Base-by-base conservation (phyloP, 2,888 invertebrate species). In the Limnephilus rhombicus region DNA sequence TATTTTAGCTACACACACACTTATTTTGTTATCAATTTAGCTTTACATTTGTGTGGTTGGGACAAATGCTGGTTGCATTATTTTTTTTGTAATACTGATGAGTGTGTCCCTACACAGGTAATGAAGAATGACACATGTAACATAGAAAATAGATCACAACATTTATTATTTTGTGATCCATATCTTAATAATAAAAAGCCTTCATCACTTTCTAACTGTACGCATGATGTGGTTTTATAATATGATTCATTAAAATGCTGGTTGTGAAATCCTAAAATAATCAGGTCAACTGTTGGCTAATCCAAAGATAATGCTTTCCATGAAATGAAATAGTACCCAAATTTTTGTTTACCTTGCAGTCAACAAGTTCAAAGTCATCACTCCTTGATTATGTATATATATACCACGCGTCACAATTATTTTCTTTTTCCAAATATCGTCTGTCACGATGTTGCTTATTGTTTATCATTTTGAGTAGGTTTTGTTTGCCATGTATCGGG, bases 21-120 rank as follows among this genome's bases (percentile, higher is more conserved):
- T n/a, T 68, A 68, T 68, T 53, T 68, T 68, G 68, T 24, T 24
- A 68, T 68, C 68, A 68, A 24, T 68, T 68, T 68, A 24, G n/a
- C 68, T 24, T 41, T 68, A 68, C 3, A 68, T 68, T 68, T 68
- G n/a, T 53, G 53, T 68, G 24, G 1, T 68, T 2, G 24, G 68
- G 68, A 68, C 68, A n/a, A 68, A 68, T 68, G 68, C 68, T 68
- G 68, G 68, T 68, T n/a, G 68, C 68, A 68, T 68, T 68, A 68
- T 9, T n/a, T 68, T 68, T 68, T 24, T 24, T 2, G 2, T n/a
- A 68, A 68, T 24, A 68, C 24, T 24, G 68, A 68, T 68, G 68
- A 24, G 9, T 68, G 9, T 68, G n/a, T n/a, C 15, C 24, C 68
- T 68, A 68, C 24, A 68, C 68, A 24, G 68, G 9, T 68, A 24